These are phyloP conservation scores for Andrena praecox DNA, from an alignment of 2,888 invertebrate genomes.

Conservation along the genomic window DNA sequence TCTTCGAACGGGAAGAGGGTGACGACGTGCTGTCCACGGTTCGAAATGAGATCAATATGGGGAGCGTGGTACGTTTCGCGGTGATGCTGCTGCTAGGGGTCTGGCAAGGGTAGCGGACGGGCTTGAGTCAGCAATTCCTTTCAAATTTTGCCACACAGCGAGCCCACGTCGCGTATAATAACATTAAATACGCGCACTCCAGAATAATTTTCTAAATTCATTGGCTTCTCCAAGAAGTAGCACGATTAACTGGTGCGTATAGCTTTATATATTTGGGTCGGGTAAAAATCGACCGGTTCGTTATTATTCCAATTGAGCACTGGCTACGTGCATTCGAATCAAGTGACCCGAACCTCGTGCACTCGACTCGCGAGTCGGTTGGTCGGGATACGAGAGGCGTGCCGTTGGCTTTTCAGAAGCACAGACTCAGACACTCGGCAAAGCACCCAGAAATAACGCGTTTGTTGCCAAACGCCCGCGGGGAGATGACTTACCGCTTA, in stretches of 20 bases:
- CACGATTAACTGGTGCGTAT: no score
- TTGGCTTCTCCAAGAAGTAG: no score
- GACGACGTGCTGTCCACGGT: constrained; percentile 27
- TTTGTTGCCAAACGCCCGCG: constrained; percentile 59
- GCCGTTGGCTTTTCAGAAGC: constrained; percentile 36
- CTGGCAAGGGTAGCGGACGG: background rate
- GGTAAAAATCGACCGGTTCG: no score
- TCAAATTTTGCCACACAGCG: background rate
- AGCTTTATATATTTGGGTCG: no score
- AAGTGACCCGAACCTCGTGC: background rate
- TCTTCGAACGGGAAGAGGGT: constrained; percentile 46
- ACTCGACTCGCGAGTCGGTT: background rate
- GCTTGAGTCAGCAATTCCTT: no score
- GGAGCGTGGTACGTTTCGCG: constrained; percentile 6
- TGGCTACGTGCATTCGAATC: no score
- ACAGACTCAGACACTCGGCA: constrained; percentile 7
- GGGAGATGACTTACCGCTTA: constrained; percentile 48
- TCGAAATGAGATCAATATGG: constrained; percentile 68
- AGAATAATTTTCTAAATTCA: no score
- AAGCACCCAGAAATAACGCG: constrained; percentile 58
- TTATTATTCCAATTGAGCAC: no score
- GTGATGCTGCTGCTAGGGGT: background rate
- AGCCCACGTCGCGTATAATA: background rate
- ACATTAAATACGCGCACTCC: no score
- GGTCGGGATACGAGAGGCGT: constrained; percentile 1